These are phyloP conservation scores for Strix aluco DNA, from an alignment of 2,113 vertebrate species.

Conservation along the genomic window DNA sequence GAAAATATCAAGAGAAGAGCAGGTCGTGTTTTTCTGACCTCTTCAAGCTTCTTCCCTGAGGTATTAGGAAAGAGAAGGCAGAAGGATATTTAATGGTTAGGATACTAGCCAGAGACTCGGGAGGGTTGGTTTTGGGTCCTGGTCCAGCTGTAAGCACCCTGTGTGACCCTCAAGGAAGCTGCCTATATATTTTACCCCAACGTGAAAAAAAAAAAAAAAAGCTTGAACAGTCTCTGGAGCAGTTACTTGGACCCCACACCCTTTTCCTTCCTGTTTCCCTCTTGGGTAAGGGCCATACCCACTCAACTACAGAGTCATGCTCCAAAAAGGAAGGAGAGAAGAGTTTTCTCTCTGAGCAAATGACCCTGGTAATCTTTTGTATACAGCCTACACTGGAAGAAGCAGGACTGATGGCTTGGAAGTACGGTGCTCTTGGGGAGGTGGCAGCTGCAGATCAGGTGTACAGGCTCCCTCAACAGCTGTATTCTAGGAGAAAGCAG, in stretches of 20 bases:
- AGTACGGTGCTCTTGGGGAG: accelerated
- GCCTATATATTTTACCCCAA: neutral
- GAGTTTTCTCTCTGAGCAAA: neutral
- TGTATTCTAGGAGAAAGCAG: neutral
- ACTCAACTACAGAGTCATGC: neutral
- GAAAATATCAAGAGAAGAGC: neutral
- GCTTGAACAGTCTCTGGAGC: neutral
- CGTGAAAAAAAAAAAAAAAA: neutral
- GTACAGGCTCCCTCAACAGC: neutral
- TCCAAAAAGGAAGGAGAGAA: neutral
- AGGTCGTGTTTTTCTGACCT: neutral
- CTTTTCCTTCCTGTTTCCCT: slow-evolving; percentile 1
- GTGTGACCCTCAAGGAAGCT: neutral
- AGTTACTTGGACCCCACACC: neutral
- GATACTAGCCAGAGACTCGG: neutral
- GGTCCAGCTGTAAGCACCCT: neutral
- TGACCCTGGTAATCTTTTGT: neutral
- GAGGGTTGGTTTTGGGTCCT: neutral
- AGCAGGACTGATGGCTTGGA: neutral
- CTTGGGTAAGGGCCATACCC: neutral
- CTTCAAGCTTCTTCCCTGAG: neutral
- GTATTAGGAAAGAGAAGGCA: neutral
- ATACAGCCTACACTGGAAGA: neutral
- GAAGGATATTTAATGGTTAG: neutral
- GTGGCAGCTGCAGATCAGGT: neutral